Evolutionary conservation across 2,113 vertebrate species (phyloP).

Genomic region (Alligator sinensis): DNA sequence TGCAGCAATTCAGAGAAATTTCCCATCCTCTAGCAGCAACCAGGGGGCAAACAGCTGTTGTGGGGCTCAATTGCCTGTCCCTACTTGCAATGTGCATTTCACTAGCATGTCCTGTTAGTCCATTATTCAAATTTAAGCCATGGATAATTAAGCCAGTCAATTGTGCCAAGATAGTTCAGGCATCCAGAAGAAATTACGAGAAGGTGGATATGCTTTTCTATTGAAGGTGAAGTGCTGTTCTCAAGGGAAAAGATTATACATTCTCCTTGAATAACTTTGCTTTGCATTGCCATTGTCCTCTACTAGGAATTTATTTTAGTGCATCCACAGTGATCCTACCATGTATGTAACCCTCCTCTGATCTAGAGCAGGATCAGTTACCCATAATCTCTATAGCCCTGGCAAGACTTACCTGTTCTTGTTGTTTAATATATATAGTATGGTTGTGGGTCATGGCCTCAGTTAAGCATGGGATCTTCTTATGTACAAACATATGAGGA

Average conservation of each 20-base stretch:
- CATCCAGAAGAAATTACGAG: neutral
- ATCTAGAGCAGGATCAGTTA: neutral
- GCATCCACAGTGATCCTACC: neutral
- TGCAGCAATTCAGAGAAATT: neutral
- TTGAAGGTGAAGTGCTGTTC: neutral
- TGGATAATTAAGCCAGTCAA: neutral
- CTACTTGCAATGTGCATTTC: neutral
- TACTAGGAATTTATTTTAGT: too few species aligned
- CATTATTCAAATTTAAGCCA: neutral
- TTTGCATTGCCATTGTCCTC: neutral
- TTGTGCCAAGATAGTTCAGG: neutral
- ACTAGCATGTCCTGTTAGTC: neutral
- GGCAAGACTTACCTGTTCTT: neutral
- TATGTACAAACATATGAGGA: neutral
- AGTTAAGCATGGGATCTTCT: neutral
- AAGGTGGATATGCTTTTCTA: neutral
- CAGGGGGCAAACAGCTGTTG: neutral
- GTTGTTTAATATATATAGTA: neutral
- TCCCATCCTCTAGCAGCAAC: neutral
- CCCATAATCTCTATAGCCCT: neutral
- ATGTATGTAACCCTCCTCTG: neutral
- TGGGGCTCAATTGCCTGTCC: neutral
- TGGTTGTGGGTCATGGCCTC: neutral
- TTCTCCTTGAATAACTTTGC: neutral
- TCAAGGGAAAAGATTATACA: neutral